Base-by-base conservation (phyloP, 2,113 vertebrate species). In the Aleadryas rufinucha region DNA sequence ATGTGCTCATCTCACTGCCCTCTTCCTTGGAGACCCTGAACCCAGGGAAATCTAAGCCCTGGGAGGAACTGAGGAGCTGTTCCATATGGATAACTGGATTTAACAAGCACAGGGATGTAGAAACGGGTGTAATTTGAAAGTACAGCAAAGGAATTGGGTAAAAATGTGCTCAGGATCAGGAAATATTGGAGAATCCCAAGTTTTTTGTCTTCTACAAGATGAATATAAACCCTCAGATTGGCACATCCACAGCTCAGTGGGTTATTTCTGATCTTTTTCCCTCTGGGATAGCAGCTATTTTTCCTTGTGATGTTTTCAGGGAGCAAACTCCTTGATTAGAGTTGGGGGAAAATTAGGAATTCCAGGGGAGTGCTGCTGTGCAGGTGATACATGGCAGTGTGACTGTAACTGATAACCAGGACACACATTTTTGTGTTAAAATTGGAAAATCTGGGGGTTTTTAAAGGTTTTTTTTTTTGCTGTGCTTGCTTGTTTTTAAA, bases 11-110 rank as follows among this genome's bases (percentile, higher is more conserved):
- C 22, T 60, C 65, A 15, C 31, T 68, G 22, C 60, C 35, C 11
- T 72, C 17, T 74, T 85, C 59, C 50, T 82, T 41, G 14, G 35
- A 82, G 24, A 42, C 20, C 15, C 41, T 18, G 15, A 69, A 64
- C 63, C 30, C 33, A 45, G 27, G 65, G 44, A 74, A 60, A 53
- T 78, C 37, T 3, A 14, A 28, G 3, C 9, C 21, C 54, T 52
- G 13, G 24, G 35, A 69, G 69, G 53, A 71, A 8, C 52, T 13
- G 24, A 39, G 63, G 59, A 37, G 37, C 37, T 42, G 22, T 28
- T 35, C 39, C 2, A 0, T 31, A 9, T 3, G 4, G 31, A 9
- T 26, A 59, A 37, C 31, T 0, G 3, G 21, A 6, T 64, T 64
- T 64, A 27, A 33, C 31, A 44, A 79, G 47, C 41, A 19, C 4